Conservation (phyloP, 2,888 invertebrate species). For the Meteorus cinctellus region DNA sequence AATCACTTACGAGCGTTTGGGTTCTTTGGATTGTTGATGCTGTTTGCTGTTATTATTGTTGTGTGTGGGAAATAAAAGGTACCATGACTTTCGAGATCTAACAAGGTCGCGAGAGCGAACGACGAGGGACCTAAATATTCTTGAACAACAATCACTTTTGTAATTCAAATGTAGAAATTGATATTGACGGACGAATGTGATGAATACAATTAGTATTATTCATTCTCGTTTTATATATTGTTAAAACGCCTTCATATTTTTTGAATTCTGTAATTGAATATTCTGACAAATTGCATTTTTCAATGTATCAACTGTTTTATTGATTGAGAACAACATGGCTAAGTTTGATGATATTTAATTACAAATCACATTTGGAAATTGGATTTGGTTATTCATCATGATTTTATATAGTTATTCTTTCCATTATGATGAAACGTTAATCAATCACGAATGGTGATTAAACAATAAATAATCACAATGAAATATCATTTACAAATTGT, state of each 20-base stretch:
- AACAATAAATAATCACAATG: background rate
- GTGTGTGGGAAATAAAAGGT: conserved; percentile 24
- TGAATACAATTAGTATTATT: background rate
- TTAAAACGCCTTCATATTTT: background rate
- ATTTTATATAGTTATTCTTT: too few relatives aligned
- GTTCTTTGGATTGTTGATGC: conserved; percentile 2
- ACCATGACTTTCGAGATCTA: conserved; percentile 28
- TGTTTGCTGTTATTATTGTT: background rate
- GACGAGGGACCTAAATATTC: background rate
- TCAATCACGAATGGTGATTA: background rate
- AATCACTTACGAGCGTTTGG: background rate
- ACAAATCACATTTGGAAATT: too few relatives aligned
- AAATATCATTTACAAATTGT: background rate
- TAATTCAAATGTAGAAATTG: background rate
- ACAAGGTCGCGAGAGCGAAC: conserved; percentile 22
- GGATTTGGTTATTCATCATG: too few relatives aligned
- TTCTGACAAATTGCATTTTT: background rate
- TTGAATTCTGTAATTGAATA: background rate
- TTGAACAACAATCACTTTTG: background rate
- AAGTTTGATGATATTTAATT: too few relatives aligned
- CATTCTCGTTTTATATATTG: background rate
- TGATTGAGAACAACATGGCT: too few relatives aligned
- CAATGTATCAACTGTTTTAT: too few relatives aligned
- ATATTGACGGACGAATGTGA: background rate
- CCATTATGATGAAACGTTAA: background rate